A percentile compares a stretch with the other conserved stretches of the same genome.
Conservation (phyloP, 2,888 invertebrate species). For the Scaptodrosophila latifasciaeformis region DNA sequence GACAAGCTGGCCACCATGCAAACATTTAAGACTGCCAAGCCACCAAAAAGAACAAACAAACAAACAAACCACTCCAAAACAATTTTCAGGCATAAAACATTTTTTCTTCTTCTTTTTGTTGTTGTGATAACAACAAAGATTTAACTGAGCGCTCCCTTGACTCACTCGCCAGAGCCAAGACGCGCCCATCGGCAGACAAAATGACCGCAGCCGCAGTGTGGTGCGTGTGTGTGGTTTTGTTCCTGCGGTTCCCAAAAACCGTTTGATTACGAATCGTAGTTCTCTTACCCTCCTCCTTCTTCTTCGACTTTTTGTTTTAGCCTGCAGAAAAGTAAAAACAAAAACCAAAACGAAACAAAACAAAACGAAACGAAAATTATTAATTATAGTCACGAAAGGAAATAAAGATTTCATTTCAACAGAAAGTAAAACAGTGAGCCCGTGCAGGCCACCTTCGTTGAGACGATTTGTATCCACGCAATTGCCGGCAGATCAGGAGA, state of each 20-base stretch:
- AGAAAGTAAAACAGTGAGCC: constrained; percentile 52
- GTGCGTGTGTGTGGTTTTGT: constrained; percentile 58
- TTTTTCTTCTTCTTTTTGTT: constrained; percentile 37
- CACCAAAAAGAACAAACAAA: constrained; percentile 33
- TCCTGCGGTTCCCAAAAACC: constrained; percentile 7
- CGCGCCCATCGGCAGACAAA: constrained; percentile 18
- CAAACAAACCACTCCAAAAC: constrained; percentile 41
- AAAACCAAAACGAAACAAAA: constrained; percentile 21
- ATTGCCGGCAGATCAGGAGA: constrained; percentile 37
- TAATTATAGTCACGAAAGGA: constrained; percentile 74
- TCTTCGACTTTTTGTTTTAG: too few species aligned
- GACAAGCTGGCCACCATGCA: constrained; percentile 64
- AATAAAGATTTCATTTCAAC: constrained; percentile 71
- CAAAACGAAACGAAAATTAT: constrained; percentile 56
- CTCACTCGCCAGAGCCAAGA: too few species aligned
- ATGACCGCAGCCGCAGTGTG: constrained; percentile 30
- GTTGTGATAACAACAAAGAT: constrained; percentile 9
- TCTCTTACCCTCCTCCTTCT: too few species aligned
- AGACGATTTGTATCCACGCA: constrained; percentile 18
- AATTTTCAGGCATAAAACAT: constrained; percentile 60
- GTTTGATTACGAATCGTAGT: too few species aligned
- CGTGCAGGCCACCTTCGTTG: constrained; percentile 6
- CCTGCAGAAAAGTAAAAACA: constrained; percentile 5
- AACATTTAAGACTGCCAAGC: constrained; percentile 23
- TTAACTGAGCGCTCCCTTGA: too few species aligned